Evolutionary conservation across 2,797 vertebrate species (phyloP).

Genomic region (Enteromius fasciolatus): DNA sequence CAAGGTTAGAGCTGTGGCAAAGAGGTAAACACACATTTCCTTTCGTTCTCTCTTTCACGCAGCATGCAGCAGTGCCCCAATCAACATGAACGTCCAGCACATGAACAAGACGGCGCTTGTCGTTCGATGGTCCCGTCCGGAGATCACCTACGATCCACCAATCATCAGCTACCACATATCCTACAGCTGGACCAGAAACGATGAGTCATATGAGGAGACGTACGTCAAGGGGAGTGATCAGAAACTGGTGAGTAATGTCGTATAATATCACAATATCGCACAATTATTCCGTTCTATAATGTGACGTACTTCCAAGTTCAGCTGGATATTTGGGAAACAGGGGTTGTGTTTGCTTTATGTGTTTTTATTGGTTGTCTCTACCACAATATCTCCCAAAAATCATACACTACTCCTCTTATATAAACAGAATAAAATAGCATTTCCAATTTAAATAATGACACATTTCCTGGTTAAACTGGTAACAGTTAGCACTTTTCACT

Average conservation of each 20-base stretch:
- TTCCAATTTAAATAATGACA: not conserved
- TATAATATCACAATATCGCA: not conserved
- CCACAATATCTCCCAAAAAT: not conserved
- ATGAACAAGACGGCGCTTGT: slow-evolving; percentile 88
- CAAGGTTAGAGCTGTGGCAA: slow-evolving; percentile 8
- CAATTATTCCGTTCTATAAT: no score
- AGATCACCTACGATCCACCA: slow-evolving; percentile 90
- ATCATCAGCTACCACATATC: slow-evolving; percentile 96
- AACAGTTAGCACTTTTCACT: not conserved
- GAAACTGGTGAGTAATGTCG: slow-evolving; percentile 85
- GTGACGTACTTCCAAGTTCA: not conserved
- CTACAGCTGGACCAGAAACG: slow-evolving; percentile 96
- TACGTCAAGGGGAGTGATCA: slow-evolving; percentile 91
- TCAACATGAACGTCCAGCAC: slow-evolving; percentile 96
- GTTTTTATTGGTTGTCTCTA: not conserved
- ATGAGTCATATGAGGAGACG: slow-evolving; percentile 93
- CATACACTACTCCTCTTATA: not conserved
- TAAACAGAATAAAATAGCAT: not conserved
- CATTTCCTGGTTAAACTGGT: not conserved
- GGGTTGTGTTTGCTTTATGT: not conserved
- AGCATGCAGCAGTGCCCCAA: slow-evolving; percentile 94
- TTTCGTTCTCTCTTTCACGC: slow-evolving; percentile 14
- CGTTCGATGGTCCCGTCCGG: slow-evolving; percentile 91
- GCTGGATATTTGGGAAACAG: slow-evolving; percentile 35
- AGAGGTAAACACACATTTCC: not conserved